Conservation (phyloP, 2,113 vertebrate species). For the Osmerus eperlanus region DNA sequence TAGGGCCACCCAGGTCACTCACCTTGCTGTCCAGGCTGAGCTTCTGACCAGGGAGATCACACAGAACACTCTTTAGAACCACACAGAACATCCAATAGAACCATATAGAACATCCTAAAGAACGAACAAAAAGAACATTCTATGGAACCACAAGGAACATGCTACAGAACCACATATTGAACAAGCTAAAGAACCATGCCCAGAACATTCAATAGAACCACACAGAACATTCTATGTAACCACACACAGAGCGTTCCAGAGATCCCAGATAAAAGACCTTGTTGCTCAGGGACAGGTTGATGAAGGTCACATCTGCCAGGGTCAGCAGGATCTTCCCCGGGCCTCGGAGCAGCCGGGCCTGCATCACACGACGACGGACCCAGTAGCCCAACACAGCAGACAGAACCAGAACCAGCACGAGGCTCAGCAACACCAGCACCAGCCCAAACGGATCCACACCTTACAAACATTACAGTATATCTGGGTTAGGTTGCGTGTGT, state of each 20-base stretch:
- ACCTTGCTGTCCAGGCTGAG: conserved; percentile 28
- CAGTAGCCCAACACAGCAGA: conserved; percentile 39
- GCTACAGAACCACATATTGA: too few species aligned
- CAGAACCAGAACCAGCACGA: conserved; percentile 29
- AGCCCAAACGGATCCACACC: conserved; percentile 47
- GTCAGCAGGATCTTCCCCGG: conserved; percentile 60
- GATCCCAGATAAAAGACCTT: conserved; percentile 27
- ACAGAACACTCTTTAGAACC: too few species aligned
- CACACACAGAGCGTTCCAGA: too few species aligned
- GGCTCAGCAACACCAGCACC: conserved; percentile 39
- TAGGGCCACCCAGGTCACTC: neutral
- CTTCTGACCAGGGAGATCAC: conserved; percentile 41
- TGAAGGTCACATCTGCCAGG: conserved; percentile 57
- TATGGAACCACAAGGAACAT: too few species aligned
- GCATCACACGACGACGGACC: conserved; percentile 52
- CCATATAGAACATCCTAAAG: too few species aligned
- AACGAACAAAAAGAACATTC: too few species aligned
- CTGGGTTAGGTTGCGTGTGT: neutral
- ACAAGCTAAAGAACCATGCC: too few species aligned
- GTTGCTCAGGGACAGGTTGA: conserved; percentile 57
- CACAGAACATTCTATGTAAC: too few species aligned
- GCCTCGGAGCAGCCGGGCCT: conserved; percentile 47
- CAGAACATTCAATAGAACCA: too few species aligned
- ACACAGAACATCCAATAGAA: too few species aligned
- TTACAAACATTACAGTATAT: conserved; percentile 13